Evolutionary conservation across 1,140 invertebrate species (phyloP).

Genomic region (Drosophila punjabiensis): DNA sequence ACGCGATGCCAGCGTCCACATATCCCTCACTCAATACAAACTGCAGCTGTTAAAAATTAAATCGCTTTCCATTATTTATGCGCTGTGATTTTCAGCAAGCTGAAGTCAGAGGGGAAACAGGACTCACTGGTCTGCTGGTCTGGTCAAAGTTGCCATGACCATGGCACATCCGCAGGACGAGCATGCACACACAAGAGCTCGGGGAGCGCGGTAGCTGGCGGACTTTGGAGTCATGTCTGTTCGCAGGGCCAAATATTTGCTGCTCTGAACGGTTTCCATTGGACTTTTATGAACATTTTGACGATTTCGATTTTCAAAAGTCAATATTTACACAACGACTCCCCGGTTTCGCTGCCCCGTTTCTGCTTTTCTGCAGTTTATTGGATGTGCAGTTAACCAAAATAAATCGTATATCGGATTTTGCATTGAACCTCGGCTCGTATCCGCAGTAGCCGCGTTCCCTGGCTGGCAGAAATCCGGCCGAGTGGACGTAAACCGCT

Average conservation of each 20-base stretch:
- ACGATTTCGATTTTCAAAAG: constrained; percentile 80
- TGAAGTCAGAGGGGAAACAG: constrained; percentile 3
- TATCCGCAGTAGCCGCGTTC: background rate
- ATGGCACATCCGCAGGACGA: constrained; percentile 44
- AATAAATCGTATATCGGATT: constrained; percentile 80
- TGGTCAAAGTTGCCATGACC: constrained; percentile 49
- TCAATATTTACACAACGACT: constrained; percentile 74
- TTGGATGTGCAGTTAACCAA: constrained; percentile 82
- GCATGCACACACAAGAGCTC: constrained; percentile 1
- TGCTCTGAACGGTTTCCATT: constrained; percentile 65
- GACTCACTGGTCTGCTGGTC: constrained; percentile 23
- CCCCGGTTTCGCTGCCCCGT: background rate
- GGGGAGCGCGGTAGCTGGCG: background rate
- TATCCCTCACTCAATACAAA: constrained; percentile 15
- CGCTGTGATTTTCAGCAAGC: constrained; percentile 63
- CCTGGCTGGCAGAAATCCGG: constrained; percentile 2
- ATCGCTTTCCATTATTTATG: constrained; percentile 81
- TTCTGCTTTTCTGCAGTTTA: constrained; percentile 58
- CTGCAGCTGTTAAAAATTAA: constrained; percentile 74
- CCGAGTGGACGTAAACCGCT: constrained; percentile 61
- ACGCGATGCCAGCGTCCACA: constrained; percentile 23
- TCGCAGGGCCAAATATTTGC: constrained; percentile 75
- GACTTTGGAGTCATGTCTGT: constrained; percentile 53
- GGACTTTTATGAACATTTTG: constrained; percentile 80
- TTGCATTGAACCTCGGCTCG: constrained; percentile 34